These are phyloP conservation scores for Andrena chrysosceles DNA, from an alignment of 2,888 invertebrate species.

Conservation along the genomic window DNA sequence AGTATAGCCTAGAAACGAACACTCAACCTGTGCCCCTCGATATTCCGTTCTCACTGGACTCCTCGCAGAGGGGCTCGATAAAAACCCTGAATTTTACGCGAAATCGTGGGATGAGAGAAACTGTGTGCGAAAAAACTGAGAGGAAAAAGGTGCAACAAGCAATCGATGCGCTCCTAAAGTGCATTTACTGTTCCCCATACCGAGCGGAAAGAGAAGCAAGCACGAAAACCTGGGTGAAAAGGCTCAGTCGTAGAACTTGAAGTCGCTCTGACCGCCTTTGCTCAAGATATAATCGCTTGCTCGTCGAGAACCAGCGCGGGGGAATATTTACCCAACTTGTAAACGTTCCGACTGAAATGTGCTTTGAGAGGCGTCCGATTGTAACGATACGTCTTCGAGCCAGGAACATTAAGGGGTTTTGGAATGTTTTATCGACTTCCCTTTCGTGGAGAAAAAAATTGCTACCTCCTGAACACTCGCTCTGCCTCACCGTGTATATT, in stretches of 20 bases:
- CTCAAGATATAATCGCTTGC: conserved; percentile 21
- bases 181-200: not conserved
- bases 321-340: conserved; percentile 1
- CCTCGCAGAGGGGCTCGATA: too few relatives aligned
- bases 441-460: too few relatives aligned
- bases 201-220: not conserved
- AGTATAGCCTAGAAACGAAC: too few relatives aligned
- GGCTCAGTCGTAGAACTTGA: not conserved
- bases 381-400: too few relatives aligned
- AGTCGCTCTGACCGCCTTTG: not conserved
- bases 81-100: not conserved
- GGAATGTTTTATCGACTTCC: too few relatives aligned
- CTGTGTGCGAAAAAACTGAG: not conserved
- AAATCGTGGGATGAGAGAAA: not conserved
- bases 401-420: too few relatives aligned
- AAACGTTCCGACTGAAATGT: not conserved
- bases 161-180: conserved; percentile 10
- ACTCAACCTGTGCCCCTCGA: too few relatives aligned
- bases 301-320: conserved; percentile 19
- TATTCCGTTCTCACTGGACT: too few relatives aligned
- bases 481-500: not conserved
- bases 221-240: conserved; percentile 3
- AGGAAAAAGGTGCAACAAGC: not conserved
- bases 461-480: too few relatives aligned
- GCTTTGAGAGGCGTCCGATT: not conserved